Evolutionary conservation across 2,888 invertebrate species (phyloP).

Genomic region (Siphonodentalium dalli): DNA sequence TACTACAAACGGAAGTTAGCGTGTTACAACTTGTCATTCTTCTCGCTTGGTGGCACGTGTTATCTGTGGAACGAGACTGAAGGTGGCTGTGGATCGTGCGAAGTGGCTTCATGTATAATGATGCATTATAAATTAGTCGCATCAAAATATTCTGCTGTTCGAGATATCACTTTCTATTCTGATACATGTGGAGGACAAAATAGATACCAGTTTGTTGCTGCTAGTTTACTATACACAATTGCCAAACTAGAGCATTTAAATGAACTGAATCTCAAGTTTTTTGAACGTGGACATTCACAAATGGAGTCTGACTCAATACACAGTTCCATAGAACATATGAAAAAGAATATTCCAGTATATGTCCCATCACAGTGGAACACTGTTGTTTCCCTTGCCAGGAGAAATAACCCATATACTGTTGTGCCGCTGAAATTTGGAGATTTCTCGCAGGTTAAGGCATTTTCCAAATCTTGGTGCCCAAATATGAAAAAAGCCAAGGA

Average conservation of each 20-base stretch:
- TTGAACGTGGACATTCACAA: slow-evolving; percentile 26
- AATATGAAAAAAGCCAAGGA: slow-evolving; percentile 12
- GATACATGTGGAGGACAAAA: slow-evolving; percentile 24
- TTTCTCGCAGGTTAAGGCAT: slow-evolving; percentile 15
- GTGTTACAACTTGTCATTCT: slow-evolving; percentile 25
- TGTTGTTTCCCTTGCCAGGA: slow-evolving; percentile 14
- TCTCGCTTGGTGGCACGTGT: slow-evolving; percentile 11
- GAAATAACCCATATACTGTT: slow-evolving; percentile 23
- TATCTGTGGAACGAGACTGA: slow-evolving; percentile 13
- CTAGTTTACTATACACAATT: slow-evolving; percentile 10
- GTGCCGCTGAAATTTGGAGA: slow-evolving; percentile 23
- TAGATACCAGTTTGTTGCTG: slow-evolving; percentile 23
- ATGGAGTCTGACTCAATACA: slow-evolving; percentile 29
- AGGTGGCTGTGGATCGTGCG: slow-evolving; percentile 14
- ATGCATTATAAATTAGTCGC: slow-evolving; percentile 11
- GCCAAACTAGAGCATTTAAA: slow-evolving; percentile 1
- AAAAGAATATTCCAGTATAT: slow-evolving; percentile 16
- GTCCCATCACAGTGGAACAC: slow-evolving; percentile 24
- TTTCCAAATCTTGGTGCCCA: slow-evolving; percentile 1
- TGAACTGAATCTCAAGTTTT: slow-evolving; percentile 19
- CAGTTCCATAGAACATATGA: slow-evolving; percentile 20
- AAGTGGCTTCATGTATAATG: slow-evolving; percentile 19
- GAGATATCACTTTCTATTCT: slow-evolving; percentile 18
- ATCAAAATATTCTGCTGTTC: not conserved
- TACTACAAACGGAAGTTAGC: slow-evolving; percentile 24